Conservation (phyloP, 1,140 invertebrate species). For the Drosophila pandora region DNA sequence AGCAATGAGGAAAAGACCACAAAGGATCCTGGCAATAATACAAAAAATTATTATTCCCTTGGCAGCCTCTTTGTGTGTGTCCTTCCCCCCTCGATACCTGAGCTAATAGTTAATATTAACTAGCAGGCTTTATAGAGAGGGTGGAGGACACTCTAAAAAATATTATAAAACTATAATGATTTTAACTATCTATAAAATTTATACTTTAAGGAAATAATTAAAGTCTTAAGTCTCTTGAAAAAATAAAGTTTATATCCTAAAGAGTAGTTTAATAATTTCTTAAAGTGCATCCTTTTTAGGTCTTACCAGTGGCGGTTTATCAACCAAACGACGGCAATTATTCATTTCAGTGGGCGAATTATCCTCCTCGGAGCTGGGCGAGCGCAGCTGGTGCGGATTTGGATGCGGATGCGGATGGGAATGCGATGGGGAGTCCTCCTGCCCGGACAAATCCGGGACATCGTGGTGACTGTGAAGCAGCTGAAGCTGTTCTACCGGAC, state of each 20-base stretch:
- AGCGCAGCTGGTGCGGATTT: constrained; percentile 85
- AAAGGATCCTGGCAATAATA: constrained; percentile 48
- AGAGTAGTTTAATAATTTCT: neutral
- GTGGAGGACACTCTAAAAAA: constrained; percentile 2
- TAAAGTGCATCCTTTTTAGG: constrained; percentile 11
- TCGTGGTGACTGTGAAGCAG: constrained; percentile 69
- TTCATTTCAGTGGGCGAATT: constrained; percentile 95
- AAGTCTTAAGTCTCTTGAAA: no score
- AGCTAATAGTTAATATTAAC: constrained; percentile 58
- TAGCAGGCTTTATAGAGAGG: constrained; percentile 6
- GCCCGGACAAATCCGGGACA: constrained; percentile 58
- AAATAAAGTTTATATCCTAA: no score
- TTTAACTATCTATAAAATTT: no score
- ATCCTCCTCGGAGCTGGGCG: constrained; percentile 92
- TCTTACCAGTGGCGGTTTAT: constrained; percentile 91
- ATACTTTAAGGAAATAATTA: no score
- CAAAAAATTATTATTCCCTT: constrained; percentile 52
- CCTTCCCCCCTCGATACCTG: constrained; percentile 10
- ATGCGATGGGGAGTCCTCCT: constrained; percentile 64
- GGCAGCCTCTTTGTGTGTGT: neutral
- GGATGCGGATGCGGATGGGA: constrained; percentile 76
- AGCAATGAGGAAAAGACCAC: constrained; percentile 26
- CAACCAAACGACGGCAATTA: constrained; percentile 91
- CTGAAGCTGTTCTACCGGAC: constrained; percentile 70
- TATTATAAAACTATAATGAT: neutral